These are phyloP conservation scores for Halcyon leucocephala DNA, from an alignment of 2,797 vertebrate species.

Conservation along the genomic window DNA sequence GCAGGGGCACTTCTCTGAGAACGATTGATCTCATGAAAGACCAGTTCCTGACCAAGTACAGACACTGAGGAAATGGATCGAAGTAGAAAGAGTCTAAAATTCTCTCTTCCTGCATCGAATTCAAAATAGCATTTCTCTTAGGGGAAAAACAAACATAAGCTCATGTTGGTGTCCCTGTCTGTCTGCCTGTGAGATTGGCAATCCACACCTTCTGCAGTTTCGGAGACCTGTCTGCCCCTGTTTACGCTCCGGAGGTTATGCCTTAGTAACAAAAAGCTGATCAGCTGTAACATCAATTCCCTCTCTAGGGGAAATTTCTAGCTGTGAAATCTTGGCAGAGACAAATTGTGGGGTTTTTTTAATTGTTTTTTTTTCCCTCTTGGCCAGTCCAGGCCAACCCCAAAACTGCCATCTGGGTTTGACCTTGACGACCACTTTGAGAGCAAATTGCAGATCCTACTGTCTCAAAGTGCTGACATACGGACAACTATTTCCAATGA, in stretches of 20 bases:
- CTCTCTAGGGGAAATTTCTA: slow-evolving; percentile 34
- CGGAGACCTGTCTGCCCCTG: background rate
- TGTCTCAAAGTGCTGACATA: slow-evolving; percentile 34
- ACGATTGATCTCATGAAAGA: background rate
- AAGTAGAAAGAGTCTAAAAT: slow-evolving; percentile 61
- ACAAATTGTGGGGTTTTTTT: background rate
- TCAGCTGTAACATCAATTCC: slow-evolving; percentile 3
- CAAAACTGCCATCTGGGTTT: background rate
- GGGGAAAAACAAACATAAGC: slow-evolving; percentile 63
- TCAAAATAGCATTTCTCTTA: slow-evolving; percentile 57
- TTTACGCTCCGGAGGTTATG: background rate
- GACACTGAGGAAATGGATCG: background rate
- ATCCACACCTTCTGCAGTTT: background rate
- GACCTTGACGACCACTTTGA: slow-evolving; percentile 38
- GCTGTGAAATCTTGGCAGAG: slow-evolving; percentile 20
- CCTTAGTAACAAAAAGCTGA: slow-evolving; percentile 36
- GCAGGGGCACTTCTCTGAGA: background rate
- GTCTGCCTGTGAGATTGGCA: slow-evolving; percentile 39
- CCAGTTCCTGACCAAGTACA: background rate
- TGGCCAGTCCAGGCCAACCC: background rate
- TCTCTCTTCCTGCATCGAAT: slow-evolving; percentile 48
- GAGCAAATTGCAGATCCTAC: background rate
- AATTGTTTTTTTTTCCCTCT: background rate
- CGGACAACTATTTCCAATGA: slow-evolving; percentile 27
- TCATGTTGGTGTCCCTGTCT: slow-evolving; percentile 43